phyloP scores from a whole-genome alignment of 2,113 vertebrate species.

The Antigone vipio region DNA sequence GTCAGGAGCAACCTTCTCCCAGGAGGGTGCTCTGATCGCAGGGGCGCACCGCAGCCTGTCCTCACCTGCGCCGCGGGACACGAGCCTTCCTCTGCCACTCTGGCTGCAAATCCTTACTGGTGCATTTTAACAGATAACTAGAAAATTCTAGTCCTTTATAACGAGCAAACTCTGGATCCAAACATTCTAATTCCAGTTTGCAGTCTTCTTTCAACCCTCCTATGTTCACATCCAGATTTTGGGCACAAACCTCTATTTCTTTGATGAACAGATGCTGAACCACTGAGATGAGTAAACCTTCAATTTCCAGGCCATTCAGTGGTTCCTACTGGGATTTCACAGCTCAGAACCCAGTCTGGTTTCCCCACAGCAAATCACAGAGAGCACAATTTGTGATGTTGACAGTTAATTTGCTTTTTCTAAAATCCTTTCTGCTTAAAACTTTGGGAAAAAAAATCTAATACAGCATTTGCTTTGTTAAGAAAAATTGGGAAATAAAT shows the following conservation, averaged over 20 bases:
- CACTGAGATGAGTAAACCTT: background rate
- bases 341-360: background rate
- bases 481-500: background rate
- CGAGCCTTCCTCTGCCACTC: background rate
- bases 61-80: background rate
- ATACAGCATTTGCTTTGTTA: background rate
- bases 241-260: background rate
- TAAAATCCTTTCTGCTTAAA: background rate
- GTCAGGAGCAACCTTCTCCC: background rate
- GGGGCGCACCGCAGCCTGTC: background rate
- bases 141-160: background rate
- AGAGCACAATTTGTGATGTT: background rate
- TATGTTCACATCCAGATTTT: background rate
- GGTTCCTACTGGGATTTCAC: background rate
- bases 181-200: background rate
- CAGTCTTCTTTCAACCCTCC: background rate
- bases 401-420: background rate
- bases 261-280: background rate
- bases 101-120: background rate
- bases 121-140: background rate
- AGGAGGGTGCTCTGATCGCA: fast-evolving
- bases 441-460: background rate
- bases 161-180: background rate
- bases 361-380: background rate
- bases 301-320: background rate